Conservation (phyloP, 2,888 invertebrate genomes). For the Carabus problematicus region DNA sequence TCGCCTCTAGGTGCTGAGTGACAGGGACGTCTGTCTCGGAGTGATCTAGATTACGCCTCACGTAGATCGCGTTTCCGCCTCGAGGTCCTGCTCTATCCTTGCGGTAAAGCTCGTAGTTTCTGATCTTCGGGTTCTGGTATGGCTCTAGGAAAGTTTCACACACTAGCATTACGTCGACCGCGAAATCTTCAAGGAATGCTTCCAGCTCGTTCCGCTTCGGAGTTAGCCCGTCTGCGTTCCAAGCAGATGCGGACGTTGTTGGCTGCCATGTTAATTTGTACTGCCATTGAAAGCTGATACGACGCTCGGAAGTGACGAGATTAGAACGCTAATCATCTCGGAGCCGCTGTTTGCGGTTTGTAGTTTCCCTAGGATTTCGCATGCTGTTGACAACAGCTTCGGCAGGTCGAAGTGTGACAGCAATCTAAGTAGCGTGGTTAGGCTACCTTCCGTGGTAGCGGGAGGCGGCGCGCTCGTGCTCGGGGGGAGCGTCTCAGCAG, state of each 20-base stretch:
- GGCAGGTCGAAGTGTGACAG: too few relatives aligned
- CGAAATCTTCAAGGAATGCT: neutral
- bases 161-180: conserved; percentile 5
- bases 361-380: too few relatives aligned
- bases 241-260: neutral
- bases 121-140: neutral
- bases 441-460: too few relatives aligned
- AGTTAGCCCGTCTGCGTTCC: neutral
- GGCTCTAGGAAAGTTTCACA: neutral
- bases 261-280: neutral
- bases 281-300: too few relatives aligned
- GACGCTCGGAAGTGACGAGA: too few relatives aligned
- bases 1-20: neutral
- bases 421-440: too few relatives aligned
- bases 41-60: neutral
- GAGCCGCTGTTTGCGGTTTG: too few relatives aligned
- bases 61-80: neutral
- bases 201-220: neutral
- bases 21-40: neutral
- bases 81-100: neutral
- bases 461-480: too few relatives aligned
- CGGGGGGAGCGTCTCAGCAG: too few relatives aligned
- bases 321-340: too few relatives aligned
- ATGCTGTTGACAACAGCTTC: too few relatives aligned
- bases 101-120: conserved; percentile 2